Evolutionary conservation across 2,888 invertebrate genomes (phyloP).

Genomic region (Pammene fasciana): DNA sequence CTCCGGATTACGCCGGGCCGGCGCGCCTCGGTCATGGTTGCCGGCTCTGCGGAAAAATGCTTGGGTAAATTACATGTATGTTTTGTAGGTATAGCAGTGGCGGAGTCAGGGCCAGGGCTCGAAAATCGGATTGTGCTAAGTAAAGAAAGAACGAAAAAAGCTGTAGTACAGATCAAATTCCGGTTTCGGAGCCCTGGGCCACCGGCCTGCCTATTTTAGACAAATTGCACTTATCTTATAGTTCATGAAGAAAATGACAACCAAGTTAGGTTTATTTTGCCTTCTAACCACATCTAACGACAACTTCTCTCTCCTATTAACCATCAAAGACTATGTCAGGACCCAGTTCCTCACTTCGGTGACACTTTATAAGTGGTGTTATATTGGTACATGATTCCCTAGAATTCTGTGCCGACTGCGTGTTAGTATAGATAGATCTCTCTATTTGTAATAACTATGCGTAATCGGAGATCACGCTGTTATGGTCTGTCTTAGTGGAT

Average conservation of each 20-base stretch:
- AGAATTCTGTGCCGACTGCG: background rate
- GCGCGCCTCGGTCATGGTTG: constrained; percentile 52
- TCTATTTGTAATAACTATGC: background rate
- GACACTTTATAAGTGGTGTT: constrained; percentile 6
- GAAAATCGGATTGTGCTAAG: too few species aligned
- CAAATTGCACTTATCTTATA: too few species aligned
- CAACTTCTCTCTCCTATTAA: background rate
- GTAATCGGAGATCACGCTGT: background rate
- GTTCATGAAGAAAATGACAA: too few species aligned
- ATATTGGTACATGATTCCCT: background rate
- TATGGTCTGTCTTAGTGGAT: background rate
- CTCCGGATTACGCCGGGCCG: constrained; percentile 59
- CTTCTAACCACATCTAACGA: background rate
- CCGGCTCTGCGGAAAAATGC: constrained; percentile 40
- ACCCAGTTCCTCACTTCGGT: background rate
- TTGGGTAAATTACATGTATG: too few species aligned
- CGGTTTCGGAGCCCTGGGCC: too few species aligned
- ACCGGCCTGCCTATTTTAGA: too few species aligned
- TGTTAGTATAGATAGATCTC: background rate
- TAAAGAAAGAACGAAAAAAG: too few species aligned
- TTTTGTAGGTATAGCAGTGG: too few species aligned
- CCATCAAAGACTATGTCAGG: background rate
- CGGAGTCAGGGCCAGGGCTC: too few species aligned
- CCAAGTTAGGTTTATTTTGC: too few species aligned
- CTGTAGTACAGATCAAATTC: too few species aligned